Conservation (phyloP, 2,888 invertebrate genomes). For the Buathra laborator region DNA sequence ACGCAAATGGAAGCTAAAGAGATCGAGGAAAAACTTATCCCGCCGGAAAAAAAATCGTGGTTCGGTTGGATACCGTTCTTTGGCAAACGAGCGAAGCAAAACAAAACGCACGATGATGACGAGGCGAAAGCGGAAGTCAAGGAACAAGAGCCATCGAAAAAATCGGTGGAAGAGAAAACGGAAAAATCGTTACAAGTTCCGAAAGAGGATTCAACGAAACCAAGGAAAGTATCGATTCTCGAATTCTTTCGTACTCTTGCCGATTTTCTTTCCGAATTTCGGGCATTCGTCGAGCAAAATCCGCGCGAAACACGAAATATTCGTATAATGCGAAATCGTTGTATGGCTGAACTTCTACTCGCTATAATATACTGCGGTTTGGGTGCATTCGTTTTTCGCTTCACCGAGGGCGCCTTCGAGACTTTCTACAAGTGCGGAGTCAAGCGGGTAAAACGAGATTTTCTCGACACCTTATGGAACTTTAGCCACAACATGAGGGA, state of each 20-base stretch:
- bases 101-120: conserved; percentile 75
- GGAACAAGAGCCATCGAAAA: conserved; percentile 69
- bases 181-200: conserved; percentile 69
- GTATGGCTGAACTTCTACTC: conserved; percentile 89
- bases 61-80: conserved; percentile 79
- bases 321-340: conserved; percentile 88
- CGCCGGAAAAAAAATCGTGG: conserved; percentile 73
- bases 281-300: conserved; percentile 86
- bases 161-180: conserved; percentile 78
- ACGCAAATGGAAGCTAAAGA: conserved; percentile 79
- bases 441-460: conserved; percentile 94
- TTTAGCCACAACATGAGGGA: conserved; percentile 93
- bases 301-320: conserved; percentile 87
- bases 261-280: conserved; percentile 85
- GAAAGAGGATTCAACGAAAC: conserved; percentile 63
- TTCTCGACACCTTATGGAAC: conserved; percentile 93
- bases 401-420: conserved; percentile 94
- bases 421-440: conserved; percentile 95
- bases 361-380: conserved; percentile 91
- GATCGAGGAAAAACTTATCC: conserved; percentile 78
- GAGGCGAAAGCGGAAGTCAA: conserved; percentile 80
- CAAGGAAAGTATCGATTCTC: conserved; percentile 72
- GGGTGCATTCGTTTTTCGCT: conserved; percentile 93
- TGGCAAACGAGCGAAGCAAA: conserved; percentile 65
- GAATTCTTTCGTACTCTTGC: conserved; percentile 76